Evolutionary conservation across 2,797 vertebrate species (phyloP).

Genomic region (Thalassophryne amazonica): DNA sequence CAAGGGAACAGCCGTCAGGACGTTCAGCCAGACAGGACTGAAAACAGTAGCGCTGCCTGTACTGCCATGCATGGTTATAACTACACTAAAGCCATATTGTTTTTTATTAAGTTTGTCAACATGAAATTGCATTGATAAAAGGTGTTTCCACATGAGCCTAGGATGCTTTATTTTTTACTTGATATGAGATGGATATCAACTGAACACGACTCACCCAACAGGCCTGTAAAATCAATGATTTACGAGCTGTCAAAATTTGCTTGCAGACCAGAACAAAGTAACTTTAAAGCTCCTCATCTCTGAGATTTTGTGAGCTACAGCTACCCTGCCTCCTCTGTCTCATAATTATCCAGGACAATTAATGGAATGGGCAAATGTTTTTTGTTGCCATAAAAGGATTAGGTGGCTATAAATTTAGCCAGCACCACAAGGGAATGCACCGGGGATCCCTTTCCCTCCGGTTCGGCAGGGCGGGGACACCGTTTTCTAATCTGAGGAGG

Average conservation of each 20-base stretch:
- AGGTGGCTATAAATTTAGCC: conserved; percentile 73
- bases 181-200: conserved; percentile 20
- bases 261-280: neutral
- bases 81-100: too few species aligned
- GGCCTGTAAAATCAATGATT: conserved; percentile 30
- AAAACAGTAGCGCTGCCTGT: too few species aligned
- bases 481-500: conserved; percentile 69
- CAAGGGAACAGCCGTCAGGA: too few species aligned
- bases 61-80: too few species aligned
- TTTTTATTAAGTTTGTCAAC: conserved; percentile 7
- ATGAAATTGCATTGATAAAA: neutral
- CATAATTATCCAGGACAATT: conserved; percentile 52
- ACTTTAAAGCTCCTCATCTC: neutral
- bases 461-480: conserved; percentile 65
- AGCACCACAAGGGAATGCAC: conserved; percentile 38
- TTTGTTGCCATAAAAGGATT: conserved; percentile 68
- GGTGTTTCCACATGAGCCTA: too few species aligned
- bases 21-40: too few species aligned
- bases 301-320: neutral
- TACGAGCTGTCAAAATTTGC: too few species aligned
- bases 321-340: too few species aligned
- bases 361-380: conserved; percentile 44
- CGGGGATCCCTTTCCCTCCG: conserved; percentile 59
- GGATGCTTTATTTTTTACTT: conserved; percentile 16
- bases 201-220: too few species aligned